These are phyloP conservation scores for Grammomys surdaster DNA, from an alignment of 2,113 vertebrate genomes.

Conservation along the genomic window DNA sequence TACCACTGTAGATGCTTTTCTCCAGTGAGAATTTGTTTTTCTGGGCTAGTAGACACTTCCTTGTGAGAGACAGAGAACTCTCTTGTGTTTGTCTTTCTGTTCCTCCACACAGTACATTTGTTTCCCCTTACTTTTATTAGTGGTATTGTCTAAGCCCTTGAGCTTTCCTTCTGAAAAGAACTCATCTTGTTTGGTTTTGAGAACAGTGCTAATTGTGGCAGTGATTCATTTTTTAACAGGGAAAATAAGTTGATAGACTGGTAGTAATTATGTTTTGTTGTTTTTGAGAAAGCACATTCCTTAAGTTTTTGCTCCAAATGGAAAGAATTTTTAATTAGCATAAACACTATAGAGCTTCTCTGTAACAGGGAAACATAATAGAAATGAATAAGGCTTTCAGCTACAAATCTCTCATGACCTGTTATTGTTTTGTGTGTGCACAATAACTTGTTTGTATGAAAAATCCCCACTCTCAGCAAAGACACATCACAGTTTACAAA, in stretches of 20 bases:
- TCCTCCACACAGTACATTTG: not conserved
- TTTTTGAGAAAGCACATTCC: slow-evolving; percentile 54
- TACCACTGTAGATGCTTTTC: not conserved
- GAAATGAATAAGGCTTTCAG: slow-evolving; percentile 63
- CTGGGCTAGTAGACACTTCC: not conserved
- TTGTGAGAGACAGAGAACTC: not conserved
- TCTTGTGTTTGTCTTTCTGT: slow-evolving; percentile 10
- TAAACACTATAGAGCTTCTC: slow-evolving; percentile 44
- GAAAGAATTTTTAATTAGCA: slow-evolving; percentile 63
- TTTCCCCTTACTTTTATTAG: slow-evolving; percentile 24
- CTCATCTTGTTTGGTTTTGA: slow-evolving; percentile 34
- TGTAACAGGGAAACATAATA: not conserved
- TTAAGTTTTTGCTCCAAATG: not conserved
- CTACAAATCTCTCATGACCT: not conserved
- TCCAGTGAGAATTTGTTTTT: not conserved
- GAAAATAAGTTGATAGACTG: slow-evolving; percentile 51
- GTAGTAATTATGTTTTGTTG: slow-evolving; percentile 27
- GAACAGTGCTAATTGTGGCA: slow-evolving; percentile 29
- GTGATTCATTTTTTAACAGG: slow-evolving; percentile 44
- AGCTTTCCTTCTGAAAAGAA: slow-evolving; percentile 51
- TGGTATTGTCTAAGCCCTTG: slow-evolving; percentile 16
- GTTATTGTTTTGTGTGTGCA: slow-evolving; percentile 25
- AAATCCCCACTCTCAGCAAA: slow-evolving; percentile 30
- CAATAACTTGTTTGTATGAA: slow-evolving; percentile 42
- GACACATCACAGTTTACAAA: slow-evolving; percentile 57